Percentiles rank a stretch among this genome's conserved stretches.
Conservation (phyloP, 2,797 vertebrate species). For the Pseudocheirus occidentalis region DNA sequence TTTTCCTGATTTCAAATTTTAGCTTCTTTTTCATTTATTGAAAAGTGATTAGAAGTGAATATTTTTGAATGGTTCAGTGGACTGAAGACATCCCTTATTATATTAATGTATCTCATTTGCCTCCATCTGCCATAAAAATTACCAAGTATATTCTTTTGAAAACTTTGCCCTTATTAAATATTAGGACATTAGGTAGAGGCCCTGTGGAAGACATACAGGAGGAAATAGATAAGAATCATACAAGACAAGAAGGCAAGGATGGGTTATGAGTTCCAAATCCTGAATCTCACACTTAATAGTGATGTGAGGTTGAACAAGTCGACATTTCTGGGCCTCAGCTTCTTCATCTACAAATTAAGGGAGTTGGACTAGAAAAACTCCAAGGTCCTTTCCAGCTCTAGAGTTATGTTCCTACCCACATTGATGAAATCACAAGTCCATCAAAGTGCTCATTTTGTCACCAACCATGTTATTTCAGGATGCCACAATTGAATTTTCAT, state of each 20-base stretch:
- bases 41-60: background rate
- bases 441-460: background rate
- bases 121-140: too few species aligned
- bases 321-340: background rate
- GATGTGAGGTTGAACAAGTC: background rate
- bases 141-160: background rate
- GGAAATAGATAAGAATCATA: background rate
- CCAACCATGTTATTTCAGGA: constrained; percentile 1
- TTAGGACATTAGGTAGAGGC: background rate
- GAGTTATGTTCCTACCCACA: background rate
- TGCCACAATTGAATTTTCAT: constrained; percentile 12
- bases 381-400: background rate
- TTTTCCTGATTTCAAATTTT: too few species aligned
- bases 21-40: background rate
- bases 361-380: background rate
- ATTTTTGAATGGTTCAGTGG: background rate
- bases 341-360: background rate
- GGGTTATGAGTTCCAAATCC: background rate
- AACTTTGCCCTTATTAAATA: background rate
- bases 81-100: background rate
- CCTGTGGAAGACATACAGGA: background rate
- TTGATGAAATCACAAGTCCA: background rate
- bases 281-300: background rate
- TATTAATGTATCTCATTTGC: background rate
- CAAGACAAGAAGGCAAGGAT: background rate